Percentiles rank a stretch among this genome's conserved stretches.
phyloP scores from a whole-genome alignment of 2,888 invertebrate genomes.

The Ganaspis brasiliensis region DNA sequence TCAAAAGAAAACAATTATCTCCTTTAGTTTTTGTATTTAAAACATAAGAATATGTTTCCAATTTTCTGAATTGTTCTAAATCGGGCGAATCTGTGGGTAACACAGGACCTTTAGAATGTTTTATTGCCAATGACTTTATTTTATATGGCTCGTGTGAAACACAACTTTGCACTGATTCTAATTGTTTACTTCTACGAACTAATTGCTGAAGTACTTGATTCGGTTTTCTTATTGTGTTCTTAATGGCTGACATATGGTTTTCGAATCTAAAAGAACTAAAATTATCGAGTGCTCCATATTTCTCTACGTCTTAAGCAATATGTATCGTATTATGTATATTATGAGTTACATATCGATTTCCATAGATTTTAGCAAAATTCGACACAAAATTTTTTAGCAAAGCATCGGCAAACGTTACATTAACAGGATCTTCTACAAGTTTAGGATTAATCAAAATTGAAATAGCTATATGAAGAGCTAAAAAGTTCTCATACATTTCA shows the following conservation, averaged over 20 bases:
- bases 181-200: not conserved
- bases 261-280: slow-evolving; percentile 51
- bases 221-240: slow-evolving; percentile 42
- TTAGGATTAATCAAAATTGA: slow-evolving; percentile 16
- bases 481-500: slow-evolving; percentile 47
- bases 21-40: no score
- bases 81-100: not conserved
- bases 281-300: slow-evolving; percentile 41
- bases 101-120: slow-evolving; percentile 43
- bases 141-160: no score
- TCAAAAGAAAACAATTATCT: no score
- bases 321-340: slow-evolving; percentile 54
- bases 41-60: not conserved
- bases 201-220: slow-evolving; percentile 47
- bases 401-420: slow-evolving; percentile 42
- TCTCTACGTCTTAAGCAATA: slow-evolving; percentile 44
- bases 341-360: slow-evolving; percentile 44
- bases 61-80: slow-evolving; percentile 18
- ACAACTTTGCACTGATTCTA: no score
- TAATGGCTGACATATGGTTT: slow-evolving; percentile 50
- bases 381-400: slow-evolving; percentile 48
- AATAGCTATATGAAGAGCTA: slow-evolving; percentile 49
- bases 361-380: slow-evolving; percentile 48
- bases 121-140: not conserved
- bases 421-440: slow-evolving; percentile 1